Conservation (phyloP, 2,113 vertebrate species). For the Mormyrus iriodes region DNA sequence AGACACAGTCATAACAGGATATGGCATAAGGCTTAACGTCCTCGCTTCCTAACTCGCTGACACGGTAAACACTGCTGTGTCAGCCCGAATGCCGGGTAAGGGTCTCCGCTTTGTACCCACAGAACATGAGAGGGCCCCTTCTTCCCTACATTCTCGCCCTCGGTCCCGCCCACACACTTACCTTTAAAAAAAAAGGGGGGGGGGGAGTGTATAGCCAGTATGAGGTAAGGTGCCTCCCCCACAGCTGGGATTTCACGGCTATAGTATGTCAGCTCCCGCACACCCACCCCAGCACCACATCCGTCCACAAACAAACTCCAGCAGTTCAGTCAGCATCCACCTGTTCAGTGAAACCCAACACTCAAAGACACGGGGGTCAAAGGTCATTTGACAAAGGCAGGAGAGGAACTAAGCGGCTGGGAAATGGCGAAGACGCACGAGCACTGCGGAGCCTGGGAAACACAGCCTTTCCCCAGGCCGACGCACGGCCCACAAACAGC, state of each 20-base stretch:
- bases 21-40: background rate
- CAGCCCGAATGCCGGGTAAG: background rate
- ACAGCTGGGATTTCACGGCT: conserved; percentile 3
- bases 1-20: background rate
- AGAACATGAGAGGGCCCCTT: background rate
- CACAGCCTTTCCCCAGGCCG: background rate
- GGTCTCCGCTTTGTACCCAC: no score
- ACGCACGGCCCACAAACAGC: background rate
- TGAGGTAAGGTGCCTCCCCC: background rate
- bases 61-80: background rate
- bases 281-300: background rate
- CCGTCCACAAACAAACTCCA: background rate
- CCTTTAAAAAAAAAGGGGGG: background rate
- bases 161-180: background rate
- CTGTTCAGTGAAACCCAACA: conserved; percentile 54
- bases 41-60: background rate
- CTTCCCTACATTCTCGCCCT: background rate
- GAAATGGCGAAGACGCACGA: conserved; percentile 31
- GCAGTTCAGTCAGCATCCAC: conserved; percentile 36
- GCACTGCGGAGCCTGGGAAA: background rate
- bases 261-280: background rate
- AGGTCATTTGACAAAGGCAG: conserved; percentile 45
- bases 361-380: conserved; percentile 41
- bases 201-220: background rate
- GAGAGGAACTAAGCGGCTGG: conserved; percentile 20